Base-by-base conservation (phyloP, 2,888 invertebrate genomes). In the Hypsopygia costalis region DNA sequence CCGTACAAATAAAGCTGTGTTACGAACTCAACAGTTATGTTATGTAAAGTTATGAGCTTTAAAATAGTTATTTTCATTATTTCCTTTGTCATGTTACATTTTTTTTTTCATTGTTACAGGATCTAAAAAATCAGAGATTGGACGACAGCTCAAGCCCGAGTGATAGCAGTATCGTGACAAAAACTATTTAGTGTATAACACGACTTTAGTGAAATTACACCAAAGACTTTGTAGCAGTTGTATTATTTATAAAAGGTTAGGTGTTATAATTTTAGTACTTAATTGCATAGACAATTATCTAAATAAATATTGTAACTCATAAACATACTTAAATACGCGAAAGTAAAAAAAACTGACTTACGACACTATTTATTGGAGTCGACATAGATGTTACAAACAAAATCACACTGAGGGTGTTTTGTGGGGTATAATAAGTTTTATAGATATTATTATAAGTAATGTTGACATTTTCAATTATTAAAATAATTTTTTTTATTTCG, bases 131-230 rank as follows among this genome's bases (percentile, higher is more conserved):
- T 44, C 76, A 74, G 46, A 67, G 85, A 11, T 44, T 69, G 22
- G 86, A 85, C 28, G 86, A 86, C 49, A 81, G 67, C 43, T 81
- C 86, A 27, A 87, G 87, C 66, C 85, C 85, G 7, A 85, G 86
- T 58, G 86, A 88, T 46, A 82, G 81, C 68, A 88, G 77, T 73
- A 77, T 89, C 40, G 82, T 89, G 62, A 86, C 88, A 52, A 89
- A 89, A 63, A 89, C 89, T 51, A 89, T 89, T 70, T 89, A 86
- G 87, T 87, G 86, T 50, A 73, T 75, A 79, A 88, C 87, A 63
- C 77, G 87, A 49, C 81, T 87, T 45, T 88, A 87, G 73, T 74
- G 78, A 58, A 67, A 59, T 53, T 45, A 67, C 63, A 51, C 60
- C 52, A 69, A 64, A 70, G 67, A 72, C 49, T 51, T 30, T 48